A percentile compares a stretch with the other conserved stretches of the same genome.
Evolutionary conservation across 1,140 invertebrate genomes (phyloP).

Genomic region (Dufourea novaeangliae): DNA sequence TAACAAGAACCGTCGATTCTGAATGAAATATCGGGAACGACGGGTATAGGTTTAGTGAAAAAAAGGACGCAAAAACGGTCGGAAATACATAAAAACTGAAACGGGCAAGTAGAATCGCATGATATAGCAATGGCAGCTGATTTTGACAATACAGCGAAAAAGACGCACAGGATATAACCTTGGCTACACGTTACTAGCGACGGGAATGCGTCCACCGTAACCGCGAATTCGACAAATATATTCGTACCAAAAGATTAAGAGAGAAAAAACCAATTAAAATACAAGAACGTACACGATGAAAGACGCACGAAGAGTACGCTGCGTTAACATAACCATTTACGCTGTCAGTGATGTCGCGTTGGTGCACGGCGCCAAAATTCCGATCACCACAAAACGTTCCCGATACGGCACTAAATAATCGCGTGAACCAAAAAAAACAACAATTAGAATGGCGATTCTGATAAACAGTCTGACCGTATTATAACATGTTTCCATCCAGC

Average conservation of each 20-base stretch:
- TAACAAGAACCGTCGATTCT: constrained; percentile 7
- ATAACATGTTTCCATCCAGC: constrained; percentile 54
- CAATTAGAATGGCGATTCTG: constrained; percentile 31
- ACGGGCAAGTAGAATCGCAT: constrained; percentile 7
- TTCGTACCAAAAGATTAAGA: background rate
- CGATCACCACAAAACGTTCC: constrained; percentile 3
- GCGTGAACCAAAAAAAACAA: background rate
- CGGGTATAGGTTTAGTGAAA: background rate
- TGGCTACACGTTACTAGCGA: constrained; percentile 54
- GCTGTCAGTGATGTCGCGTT: constrained; percentile 69
- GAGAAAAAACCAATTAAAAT: background rate
- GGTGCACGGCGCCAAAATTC: constrained; percentile 58
- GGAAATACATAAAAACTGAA: background rate
- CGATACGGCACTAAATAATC: background rate
- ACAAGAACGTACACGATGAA: background rate
- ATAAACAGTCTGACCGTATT: constrained; percentile 32
- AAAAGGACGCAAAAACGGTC: background rate
- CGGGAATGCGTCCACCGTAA: background rate
- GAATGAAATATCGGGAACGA: constrained; percentile 28
- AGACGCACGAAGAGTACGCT: constrained; percentile 44
- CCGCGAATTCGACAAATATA: background rate
- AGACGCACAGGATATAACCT: constrained; percentile 68
- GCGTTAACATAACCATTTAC: constrained; percentile 72
- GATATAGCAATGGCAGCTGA: constrained; percentile 79
- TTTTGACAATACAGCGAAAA: constrained; percentile 78